These are phyloP conservation scores for Ranitomeya variabilis DNA, from an alignment of 2,113 vertebrate species.

Conservation along the genomic window DNA sequence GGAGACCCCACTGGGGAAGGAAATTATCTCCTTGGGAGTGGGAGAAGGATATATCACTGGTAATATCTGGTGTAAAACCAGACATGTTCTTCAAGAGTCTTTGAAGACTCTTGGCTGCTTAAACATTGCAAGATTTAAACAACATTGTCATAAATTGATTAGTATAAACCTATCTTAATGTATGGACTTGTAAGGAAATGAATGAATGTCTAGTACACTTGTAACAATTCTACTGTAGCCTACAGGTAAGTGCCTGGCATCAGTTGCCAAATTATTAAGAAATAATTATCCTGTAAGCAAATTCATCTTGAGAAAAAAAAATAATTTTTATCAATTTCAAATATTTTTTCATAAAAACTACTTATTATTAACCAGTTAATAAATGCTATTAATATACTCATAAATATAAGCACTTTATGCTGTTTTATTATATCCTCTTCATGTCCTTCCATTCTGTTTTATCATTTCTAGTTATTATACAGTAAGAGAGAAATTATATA, in stretches of 20 bases:
- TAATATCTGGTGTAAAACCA: slow-evolving; percentile 64
- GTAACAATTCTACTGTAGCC: not conserved
- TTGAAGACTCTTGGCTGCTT: slow-evolving; percentile 12
- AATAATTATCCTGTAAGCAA: not conserved
- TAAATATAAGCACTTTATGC: not conserved
- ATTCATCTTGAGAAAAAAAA: not conserved
- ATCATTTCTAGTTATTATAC: no score
- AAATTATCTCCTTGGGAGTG: slow-evolving; percentile 65
- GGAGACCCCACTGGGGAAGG: slow-evolving; percentile 7
- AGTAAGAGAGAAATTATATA: no score
- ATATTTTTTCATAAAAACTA: not conserved
- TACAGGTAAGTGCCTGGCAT: slow-evolving; percentile 17
- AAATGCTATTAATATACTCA: not conserved
- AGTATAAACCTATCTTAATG: not conserved
- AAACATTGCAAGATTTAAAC: not conserved
- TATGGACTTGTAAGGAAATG: not conserved
- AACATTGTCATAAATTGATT: not conserved
- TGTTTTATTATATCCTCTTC: not conserved
- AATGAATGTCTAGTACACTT: not conserved
- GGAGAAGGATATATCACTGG: slow-evolving; percentile 79
- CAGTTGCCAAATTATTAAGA: not conserved
- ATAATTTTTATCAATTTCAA: not conserved
- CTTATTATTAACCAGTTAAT: not conserved
- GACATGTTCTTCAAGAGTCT: not conserved
- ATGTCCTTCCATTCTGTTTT: no score